Evolutionary conservation across 2,797 vertebrate genomes (phyloP).

Genomic region (Amblyraja radiata): DNA sequence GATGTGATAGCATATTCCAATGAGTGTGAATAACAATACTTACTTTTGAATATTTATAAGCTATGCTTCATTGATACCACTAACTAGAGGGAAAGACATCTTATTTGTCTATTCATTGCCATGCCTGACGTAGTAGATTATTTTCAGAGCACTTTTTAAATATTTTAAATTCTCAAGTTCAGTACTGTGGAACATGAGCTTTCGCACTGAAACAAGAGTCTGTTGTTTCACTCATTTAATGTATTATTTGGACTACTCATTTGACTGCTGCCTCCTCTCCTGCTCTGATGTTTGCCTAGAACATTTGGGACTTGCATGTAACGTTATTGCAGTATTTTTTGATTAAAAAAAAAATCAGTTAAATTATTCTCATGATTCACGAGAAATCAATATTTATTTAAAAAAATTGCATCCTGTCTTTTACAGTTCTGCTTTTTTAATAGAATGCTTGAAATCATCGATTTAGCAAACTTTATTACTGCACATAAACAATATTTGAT

Average conservation of each 20-base stretch:
- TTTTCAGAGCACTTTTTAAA: not conserved
- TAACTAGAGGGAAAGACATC: not conserved
- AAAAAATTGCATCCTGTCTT: not conserved
- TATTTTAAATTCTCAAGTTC: not conserved
- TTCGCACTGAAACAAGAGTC: not conserved
- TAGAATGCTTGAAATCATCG: not conserved
- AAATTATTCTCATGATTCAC: not conserved
- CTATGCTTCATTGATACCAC: not conserved
- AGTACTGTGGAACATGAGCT: not conserved
- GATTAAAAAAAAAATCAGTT: not conserved
- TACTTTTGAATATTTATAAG: not conserved
- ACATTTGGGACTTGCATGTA: not conserved
- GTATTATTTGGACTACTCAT: not conserved
- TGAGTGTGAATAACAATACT: not conserved
- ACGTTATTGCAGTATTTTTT: not conserved
- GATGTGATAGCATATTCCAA: not conserved
- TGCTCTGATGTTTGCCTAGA: not conserved
- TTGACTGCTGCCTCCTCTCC: not conserved
- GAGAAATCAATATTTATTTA: not conserved
- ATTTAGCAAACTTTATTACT: not conserved
- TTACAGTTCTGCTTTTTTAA: not conserved
- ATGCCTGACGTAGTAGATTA: not conserved
- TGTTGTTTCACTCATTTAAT: not conserved
- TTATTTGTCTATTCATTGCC: not conserved
- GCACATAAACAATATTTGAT: not conserved